Percentiles rank a stretch among this genome's conserved stretches.
Evolutionary conservation across 2,888 invertebrate genomes (phyloP).

Genomic region (Microplitis deprimator): DNA sequence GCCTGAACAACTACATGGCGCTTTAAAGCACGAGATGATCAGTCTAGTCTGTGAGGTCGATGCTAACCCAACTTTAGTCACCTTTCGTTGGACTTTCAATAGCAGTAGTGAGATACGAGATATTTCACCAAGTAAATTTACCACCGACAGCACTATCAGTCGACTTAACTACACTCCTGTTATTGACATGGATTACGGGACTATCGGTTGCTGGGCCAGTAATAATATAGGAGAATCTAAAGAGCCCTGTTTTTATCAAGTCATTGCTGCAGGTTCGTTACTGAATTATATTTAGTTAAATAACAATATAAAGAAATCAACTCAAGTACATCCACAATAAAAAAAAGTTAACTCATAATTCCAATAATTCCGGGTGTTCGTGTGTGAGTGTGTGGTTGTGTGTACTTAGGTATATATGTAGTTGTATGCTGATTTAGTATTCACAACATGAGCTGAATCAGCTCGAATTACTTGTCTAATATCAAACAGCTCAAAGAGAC

Average conservation of each 20-base stretch:
- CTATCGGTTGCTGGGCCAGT: conserved; percentile 87
- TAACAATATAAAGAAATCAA: background rate
- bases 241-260: conserved; percentile 88
- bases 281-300: background rate
- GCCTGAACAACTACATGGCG: conserved; percentile 87
- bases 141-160: conserved; percentile 77
- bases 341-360: background rate
- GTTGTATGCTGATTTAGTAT: conserved; percentile 22
- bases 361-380: too few species aligned
- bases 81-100: conserved; percentile 94
- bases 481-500: conserved; percentile 15
- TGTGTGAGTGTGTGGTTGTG: background rate
- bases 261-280: conserved; percentile 84
- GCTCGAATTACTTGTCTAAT: conserved; percentile 5
- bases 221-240: conserved; percentile 88
- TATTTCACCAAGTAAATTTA: conserved; percentile 77
- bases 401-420: background rate
- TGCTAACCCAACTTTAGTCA: conserved; percentile 86
- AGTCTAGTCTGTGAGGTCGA: conserved; percentile 88
- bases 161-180: conserved; percentile 88
- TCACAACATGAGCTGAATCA: conserved; percentile 22
- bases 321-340: background rate
- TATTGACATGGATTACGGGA: conserved; percentile 90
- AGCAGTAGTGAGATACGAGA: conserved; percentile 89
- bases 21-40: conserved; percentile 89